phyloP scores from a whole-genome alignment of 2,797 vertebrate species.

The Lagocephalus sceleratus region DNA sequence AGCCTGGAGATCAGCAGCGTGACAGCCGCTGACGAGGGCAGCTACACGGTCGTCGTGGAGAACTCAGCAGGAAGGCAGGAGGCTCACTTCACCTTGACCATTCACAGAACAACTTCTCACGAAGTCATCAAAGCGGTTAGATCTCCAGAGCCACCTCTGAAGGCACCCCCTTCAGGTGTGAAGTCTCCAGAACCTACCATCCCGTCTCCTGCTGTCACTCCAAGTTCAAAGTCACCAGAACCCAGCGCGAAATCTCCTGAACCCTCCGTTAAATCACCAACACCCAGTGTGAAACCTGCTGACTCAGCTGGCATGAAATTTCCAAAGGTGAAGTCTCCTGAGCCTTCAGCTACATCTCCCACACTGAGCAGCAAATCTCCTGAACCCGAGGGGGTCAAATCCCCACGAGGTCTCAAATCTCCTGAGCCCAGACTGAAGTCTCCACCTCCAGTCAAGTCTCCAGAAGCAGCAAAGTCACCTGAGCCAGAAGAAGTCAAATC shows the following conservation, averaged over 20 bases:
- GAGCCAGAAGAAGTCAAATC: slow-evolving; percentile 80
- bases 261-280: slow-evolving; percentile 16
- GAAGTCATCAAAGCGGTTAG: slow-evolving; percentile 84
- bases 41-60: slow-evolving; percentile 88
- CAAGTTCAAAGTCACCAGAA: slow-evolving; percentile 58
- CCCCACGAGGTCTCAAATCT: slow-evolving; percentile 61
- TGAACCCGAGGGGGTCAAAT: slow-evolving; percentile 59
- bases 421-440: slow-evolving; percentile 69
- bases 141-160: slow-evolving; percentile 76
- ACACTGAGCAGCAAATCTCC: slow-evolving; percentile 49
- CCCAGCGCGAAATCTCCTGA: slow-evolving; percentile 64
- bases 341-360: slow-evolving; percentile 55
- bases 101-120: slow-evolving; percentile 77
- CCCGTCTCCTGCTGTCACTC: slow-evolving; percentile 59
- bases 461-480: slow-evolving; percentile 59
- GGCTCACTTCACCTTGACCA: slow-evolving; percentile 88
- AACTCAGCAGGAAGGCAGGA: slow-evolving; percentile 91
- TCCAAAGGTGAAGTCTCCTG: slow-evolving; percentile 70
- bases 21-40: slow-evolving; percentile 87
- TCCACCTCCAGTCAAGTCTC: slow-evolving; percentile 44
- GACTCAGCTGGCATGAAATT: slow-evolving; percentile 65
- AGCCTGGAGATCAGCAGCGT: slow-evolving; percentile 89
- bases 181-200: slow-evolving; percentile 68
- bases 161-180: slow-evolving; percentile 57
- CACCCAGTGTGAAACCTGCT: slow-evolving; percentile 55